Base-by-base conservation (phyloP, 2,888 invertebrate species). In the Tenthredo distinguenda region DNA sequence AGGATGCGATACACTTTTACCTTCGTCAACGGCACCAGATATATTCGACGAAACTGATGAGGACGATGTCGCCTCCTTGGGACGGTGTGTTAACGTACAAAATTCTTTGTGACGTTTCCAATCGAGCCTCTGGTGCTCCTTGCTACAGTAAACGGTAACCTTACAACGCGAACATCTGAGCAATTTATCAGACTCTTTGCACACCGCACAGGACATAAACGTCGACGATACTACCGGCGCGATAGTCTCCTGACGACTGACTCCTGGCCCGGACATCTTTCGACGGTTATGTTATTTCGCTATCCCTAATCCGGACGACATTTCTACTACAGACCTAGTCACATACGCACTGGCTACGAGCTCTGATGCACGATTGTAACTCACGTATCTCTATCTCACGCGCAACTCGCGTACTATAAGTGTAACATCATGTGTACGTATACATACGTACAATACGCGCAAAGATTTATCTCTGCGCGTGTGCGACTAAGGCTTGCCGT, bases 151-250 rank as follows among this genome's bases (percentile, higher is more conserved):
- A 93, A 96, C 96, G 82, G 96, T 95, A 86, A 93, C 94, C 91
- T 96, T 96, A 93, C 98, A 98, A 89, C 96, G 95, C 88, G 96
- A 95, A 94, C 98, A 98, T 90, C 97, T 95, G 87, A 96, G 94
- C 89, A 97, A 94, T 89, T 96, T 95, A 90, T 95, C 95, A 89
- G 93, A 94, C 87, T 90, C 91, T 87, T 95, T 95, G 93, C 97
- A 97, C 90, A 96, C 94, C 88, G 94, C 95, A 94, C 96, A 96
- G 18, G 21, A 84, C 74, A 37, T 62, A 26, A 40, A 21, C 2
- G 6, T 12, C n/a, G 84, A 71, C 84, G 76, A 76, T 86, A 76
- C 83, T 87, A 86, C 85, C 71, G 87, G 84, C 58, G 47, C 88
- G 87, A 85, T 85, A 88, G 89, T 89, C 89, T 90, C 89, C 85